Base-by-base conservation (phyloP, 2,888 invertebrate species). In the Anagyrus pseudococci region DNA sequence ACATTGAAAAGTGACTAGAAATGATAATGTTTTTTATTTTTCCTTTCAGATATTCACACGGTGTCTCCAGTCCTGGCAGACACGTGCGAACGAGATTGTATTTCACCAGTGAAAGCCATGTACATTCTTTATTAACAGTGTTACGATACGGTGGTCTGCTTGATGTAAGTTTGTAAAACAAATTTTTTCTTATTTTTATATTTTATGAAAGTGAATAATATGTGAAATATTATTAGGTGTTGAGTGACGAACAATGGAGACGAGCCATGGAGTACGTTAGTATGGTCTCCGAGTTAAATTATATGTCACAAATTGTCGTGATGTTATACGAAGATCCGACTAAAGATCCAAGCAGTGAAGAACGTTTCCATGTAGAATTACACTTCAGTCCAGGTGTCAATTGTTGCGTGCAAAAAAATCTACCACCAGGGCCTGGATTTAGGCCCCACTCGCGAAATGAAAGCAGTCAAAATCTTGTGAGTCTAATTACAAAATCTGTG, bases 301-400 rank as follows among this genome's bases (percentile, higher is more conserved):
- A 99, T 82, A 96, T 99, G 94, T 97, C 98, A 4, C 98, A 99
- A 82, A 94, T 99, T 63, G 98, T 98, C 1, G 94, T 99, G 25
- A 96, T 99, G 96, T 83, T 97, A 0, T 99, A 99, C 78, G 99
- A 99, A 83, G 99, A 99, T 82, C 98, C 96, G 6, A 97, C 94
- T 0, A 97, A 98, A 82, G 96, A 94, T 83, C 92, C 92, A 0
- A 88, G 87, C 56, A 95, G 95, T 0, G 94, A 95, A 76, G 94
- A 94, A 80, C 85, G 98, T 70, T 99, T 98, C 81, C 99, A 99
- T 81, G 95, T 99, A 54, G 99, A 99, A 83, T 84, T 99, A 13
- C 98, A 99, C 84, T 99, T 99, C 82, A 98, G 98, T 82, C 98
- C 99, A 0, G 99, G 99, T 62, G 96, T 94, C 4, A 96, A 94